Percentiles rank a stretch among this genome's conserved stretches.
Conservation (phyloP, 1,140 invertebrate species). For the Mactra quadrangularis region DNA sequence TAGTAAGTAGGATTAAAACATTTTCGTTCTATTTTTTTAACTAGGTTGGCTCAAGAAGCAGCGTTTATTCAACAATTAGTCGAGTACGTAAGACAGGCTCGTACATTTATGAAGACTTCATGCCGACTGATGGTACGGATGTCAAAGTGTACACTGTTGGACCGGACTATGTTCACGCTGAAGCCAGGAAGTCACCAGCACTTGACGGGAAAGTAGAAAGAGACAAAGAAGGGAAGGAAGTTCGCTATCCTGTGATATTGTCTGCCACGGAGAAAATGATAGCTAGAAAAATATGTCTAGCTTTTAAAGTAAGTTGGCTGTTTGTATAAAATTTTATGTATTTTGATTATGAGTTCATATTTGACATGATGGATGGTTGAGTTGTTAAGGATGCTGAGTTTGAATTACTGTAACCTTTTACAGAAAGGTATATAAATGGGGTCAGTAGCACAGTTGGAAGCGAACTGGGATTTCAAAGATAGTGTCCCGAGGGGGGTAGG, state of each 20-base stretch:
- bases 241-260: conserved; percentile 98
- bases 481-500: too few species aligned
- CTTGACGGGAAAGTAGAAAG: conserved; percentile 98
- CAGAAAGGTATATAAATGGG: too few species aligned
- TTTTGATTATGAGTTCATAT: too few species aligned
- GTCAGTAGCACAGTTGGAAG: too few species aligned
- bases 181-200: conserved; percentile 99
- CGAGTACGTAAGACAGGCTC: conserved; percentile 98
- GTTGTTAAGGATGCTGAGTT: too few species aligned
- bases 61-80: conserved; percentile 98
- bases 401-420: too few species aligned
- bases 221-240: conserved; percentile 99
- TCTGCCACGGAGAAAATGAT: conserved; percentile 99
- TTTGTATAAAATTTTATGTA: not conserved
- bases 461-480: too few species aligned
- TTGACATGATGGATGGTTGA: too few species aligned
- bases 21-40: too few species aligned
- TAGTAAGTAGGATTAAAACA: too few species aligned
- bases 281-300: conserved; percentile 98
- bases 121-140: conserved; percentile 99
- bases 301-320: conserved; percentile 93
- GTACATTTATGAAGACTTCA: conserved; percentile 99
- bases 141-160: conserved; percentile 97
- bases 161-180: conserved; percentile 99
- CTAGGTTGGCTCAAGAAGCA: conserved; percentile 98